Evolutionary conservation across 2,113 vertebrate genomes (phyloP).

Genomic region (Ondatra zibethicus): DNA sequence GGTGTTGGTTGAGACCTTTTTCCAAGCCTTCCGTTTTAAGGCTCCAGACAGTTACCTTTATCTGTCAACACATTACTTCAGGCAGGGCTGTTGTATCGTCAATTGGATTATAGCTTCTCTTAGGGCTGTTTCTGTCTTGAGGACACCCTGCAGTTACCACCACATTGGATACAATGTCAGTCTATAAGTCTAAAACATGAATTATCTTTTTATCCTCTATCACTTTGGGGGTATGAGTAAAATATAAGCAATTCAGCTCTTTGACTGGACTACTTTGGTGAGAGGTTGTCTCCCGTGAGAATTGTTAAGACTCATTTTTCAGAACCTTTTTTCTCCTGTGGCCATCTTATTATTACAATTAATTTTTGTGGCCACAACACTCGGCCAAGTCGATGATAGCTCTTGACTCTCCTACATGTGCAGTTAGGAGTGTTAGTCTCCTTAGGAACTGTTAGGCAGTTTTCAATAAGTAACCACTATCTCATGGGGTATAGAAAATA

Average conservation of each 20-base stretch:
- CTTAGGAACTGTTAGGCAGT: not conserved
- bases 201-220: not conserved
- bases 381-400: not conserved
- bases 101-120: not conserved
- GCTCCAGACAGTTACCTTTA: not conserved
- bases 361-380: not conserved
- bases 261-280: not conserved
- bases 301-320: not conserved
- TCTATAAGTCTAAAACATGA: not conserved
- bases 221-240: not conserved
- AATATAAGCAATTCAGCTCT: not conserved
- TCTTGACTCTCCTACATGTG: not conserved
- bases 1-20: not conserved
- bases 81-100: not conserved
- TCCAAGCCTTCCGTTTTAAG: not conserved
- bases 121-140: not conserved
- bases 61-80: not conserved
- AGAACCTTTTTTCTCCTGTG: not conserved
- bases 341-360: not conserved
- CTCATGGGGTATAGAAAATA: not conserved
- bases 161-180: not conserved
- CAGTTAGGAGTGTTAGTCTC: not conserved
- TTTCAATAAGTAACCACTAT: not conserved
- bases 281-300: not conserved
- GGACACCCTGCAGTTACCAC: not conserved